Base-by-base conservation (phyloP, 2,888 invertebrate species). In the Cryptus viduatorius region DNA sequence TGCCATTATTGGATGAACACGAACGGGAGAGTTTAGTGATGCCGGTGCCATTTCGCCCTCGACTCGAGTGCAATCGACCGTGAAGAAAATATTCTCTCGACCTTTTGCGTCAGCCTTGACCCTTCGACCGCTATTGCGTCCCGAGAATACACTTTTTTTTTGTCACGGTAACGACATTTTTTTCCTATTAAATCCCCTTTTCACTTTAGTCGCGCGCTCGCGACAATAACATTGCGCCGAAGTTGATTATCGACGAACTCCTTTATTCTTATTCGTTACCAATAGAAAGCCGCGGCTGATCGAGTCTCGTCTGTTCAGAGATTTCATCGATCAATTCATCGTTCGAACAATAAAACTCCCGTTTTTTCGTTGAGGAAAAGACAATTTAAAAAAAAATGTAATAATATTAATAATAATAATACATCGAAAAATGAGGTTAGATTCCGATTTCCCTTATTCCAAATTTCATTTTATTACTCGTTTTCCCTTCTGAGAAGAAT, bases 41-140 rank as follows among this genome's bases (percentile, higher is more conserved):
- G 77, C 12, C 46, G 48, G 56, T 69, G 42, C 37, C 61, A 71
- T 75, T 84, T 65, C 75, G 64, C 56, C 44, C 64, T 56, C 31
- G 19, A 81, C 56, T 65, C 64, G 69, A 81, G 75, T 84, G 81
- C 78, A 78, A 81, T 81, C 81, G 81, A 81, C 75, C 77, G 42
- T 73, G 73, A 81, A 59, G 56, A 46, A 64, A 81, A 73, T 80
- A 73, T 64, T 61, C 72, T 64, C 50, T n/a, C 64, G 65, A 75
- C 64, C 53, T 59, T 71, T 80, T 16, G 69, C 56, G 48, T 48
- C 61, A 72, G 44, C 53, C 64, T 44, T 59, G 67, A 75, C 72
- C 78, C 37, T 42, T 67, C 61, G 48, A 5, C 65, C 65, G 10
- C 50, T 24, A 12, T 37, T 76, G 29, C 64, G 19, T 69, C 16